Percentiles rank a stretch among this genome's conserved stretches.
phyloP scores from a whole-genome alignment of 2,797 vertebrate genomes.

The Artibeus jamaicensis region DNA sequence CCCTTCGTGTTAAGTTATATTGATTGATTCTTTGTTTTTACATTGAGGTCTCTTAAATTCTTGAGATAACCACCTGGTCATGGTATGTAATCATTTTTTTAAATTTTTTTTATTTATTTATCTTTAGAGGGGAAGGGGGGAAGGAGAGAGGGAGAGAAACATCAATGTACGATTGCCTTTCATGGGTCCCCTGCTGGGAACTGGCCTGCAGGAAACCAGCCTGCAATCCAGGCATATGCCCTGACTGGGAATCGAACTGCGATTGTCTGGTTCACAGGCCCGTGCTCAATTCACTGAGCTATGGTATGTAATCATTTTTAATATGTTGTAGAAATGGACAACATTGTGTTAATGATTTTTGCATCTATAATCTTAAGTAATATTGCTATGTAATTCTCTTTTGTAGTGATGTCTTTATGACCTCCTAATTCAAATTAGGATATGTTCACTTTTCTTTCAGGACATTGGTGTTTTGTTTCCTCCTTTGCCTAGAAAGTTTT shows the following conservation, averaged over 20 bases:
- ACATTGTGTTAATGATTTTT: not conserved
- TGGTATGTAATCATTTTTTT: not conserved
- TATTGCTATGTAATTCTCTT: not conserved
- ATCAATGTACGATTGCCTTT: too few relatives aligned
- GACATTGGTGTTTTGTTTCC: not conserved
- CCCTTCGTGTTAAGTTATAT: not conserved
- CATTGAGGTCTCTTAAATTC: not conserved
- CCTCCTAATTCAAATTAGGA: not conserved
- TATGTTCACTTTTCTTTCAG: not conserved
- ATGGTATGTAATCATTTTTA: not conserved
- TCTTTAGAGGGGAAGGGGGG: too few relatives aligned
- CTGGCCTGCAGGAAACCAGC: too few relatives aligned
- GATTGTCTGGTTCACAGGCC: too few relatives aligned
- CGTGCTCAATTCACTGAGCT: too few relatives aligned
- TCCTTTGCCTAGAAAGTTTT: not conserved
- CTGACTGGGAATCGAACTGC: too few relatives aligned
- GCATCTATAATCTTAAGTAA: not conserved
- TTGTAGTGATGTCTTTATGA: not conserved
- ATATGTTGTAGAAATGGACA: not conserved
- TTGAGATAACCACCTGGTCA: not conserved
- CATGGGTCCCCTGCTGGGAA: too few relatives aligned
- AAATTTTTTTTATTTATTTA: too few relatives aligned
- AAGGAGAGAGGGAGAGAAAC: too few relatives aligned
- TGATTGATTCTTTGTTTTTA: not conserved
- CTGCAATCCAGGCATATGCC: too few relatives aligned